Evolutionary conservation across 2,113 vertebrate species (phyloP).

Genomic region (Entelurus aequoreus): DNA sequence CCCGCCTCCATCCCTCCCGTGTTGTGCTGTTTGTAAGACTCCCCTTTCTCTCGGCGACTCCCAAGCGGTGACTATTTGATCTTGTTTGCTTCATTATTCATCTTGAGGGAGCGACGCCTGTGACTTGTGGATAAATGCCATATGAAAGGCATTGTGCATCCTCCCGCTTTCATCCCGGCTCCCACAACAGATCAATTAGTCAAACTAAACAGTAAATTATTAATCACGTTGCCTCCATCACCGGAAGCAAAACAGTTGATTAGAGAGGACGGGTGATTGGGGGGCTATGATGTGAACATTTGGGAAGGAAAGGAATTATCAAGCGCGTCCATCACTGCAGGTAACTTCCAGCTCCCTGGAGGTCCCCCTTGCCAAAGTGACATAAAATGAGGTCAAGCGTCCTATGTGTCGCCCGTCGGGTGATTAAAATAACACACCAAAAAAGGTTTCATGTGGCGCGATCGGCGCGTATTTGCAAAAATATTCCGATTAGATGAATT

Average conservation of each 20-base stretch:
- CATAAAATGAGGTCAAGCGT: slow-evolving; percentile 84
- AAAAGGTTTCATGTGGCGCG: slow-evolving; percentile 89
- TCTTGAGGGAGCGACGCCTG: slow-evolving; percentile 66
- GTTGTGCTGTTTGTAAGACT: slow-evolving; percentile 68
- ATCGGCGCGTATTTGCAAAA: slow-evolving; percentile 96
- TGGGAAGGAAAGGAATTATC: slow-evolving; percentile 61
- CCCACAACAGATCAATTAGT: slow-evolving; percentile 79
- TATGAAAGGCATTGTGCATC: slow-evolving; percentile 74
- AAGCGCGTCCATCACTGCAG: slow-evolving; percentile 62
- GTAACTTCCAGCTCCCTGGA: slow-evolving; percentile 45
- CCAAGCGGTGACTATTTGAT: slow-evolving; percentile 75
- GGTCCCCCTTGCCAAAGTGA: slow-evolving; percentile 39
- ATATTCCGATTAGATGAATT: slow-evolving; percentile 99
- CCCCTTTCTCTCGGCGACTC: slow-evolving; percentile 44
- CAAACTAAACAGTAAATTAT: slow-evolving; percentile 79
- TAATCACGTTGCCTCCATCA: slow-evolving; percentile 76
- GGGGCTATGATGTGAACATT: slow-evolving; percentile 67
- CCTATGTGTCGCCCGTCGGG: slow-evolving; percentile 87
- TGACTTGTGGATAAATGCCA: slow-evolving; percentile 77
- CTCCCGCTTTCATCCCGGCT: slow-evolving; percentile 69
- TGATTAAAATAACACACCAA: slow-evolving; percentile 87
- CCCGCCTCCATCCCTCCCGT: slow-evolving; percentile 41
- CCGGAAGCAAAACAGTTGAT: slow-evolving; percentile 72
- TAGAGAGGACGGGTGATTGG: slow-evolving; percentile 65
- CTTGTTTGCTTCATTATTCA: slow-evolving; percentile 80